Conservation (phyloP, 1,140 invertebrate species). For the Drepana arcuata region DNA sequence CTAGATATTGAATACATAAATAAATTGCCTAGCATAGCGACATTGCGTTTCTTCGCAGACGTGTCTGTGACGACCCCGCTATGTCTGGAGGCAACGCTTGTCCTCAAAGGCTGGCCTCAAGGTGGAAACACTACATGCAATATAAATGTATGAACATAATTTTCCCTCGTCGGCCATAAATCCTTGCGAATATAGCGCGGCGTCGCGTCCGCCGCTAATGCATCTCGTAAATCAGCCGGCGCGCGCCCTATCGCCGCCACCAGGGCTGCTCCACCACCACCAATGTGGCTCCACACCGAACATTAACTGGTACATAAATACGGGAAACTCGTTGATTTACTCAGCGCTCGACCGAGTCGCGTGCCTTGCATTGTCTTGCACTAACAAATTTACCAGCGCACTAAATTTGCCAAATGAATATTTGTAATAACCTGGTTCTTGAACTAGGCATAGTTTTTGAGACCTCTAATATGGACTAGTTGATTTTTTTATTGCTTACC, state of each 20-base stretch:
- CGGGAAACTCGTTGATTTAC: neutral
- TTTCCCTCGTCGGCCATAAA: slow-evolving; percentile 18
- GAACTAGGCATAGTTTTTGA: no score
- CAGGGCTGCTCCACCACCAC: neutral
- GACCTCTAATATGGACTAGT: no score
- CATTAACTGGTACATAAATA: neutral
- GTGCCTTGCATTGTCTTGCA: neutral
- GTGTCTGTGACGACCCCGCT: neutral
- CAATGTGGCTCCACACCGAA: neutral
- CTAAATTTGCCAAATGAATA: no score
- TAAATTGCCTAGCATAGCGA: neutral
- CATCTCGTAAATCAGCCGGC: slow-evolving; percentile 27
- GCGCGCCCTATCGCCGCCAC: neutral
- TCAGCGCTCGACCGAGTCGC: neutral
- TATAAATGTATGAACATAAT: no score
- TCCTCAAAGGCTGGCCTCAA: no score
- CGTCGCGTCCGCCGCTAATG: slow-evolving; percentile 25
- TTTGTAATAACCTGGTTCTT: no score
- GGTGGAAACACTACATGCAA: no score
- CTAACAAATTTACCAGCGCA: neutral
- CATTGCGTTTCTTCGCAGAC: neutral
- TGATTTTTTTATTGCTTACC: no score
- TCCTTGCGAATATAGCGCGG: slow-evolving; percentile 13
- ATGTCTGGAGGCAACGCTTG: neutral
- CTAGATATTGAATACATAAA: neutral